phyloP scores from a whole-genome alignment of 2,888 invertebrate species.

The Mimas tiliae region DNA sequence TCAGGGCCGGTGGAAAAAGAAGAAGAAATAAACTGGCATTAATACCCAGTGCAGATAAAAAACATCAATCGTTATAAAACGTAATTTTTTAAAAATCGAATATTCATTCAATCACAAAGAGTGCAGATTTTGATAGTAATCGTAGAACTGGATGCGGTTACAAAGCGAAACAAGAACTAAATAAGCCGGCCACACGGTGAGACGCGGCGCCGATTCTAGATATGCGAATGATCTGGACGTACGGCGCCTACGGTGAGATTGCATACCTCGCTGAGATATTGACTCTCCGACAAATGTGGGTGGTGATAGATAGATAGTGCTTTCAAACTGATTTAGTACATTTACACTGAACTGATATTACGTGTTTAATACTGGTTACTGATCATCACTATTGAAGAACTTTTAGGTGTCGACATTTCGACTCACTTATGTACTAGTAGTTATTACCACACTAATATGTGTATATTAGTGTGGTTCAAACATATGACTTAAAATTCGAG shows the following conservation, averaged over 20 bases:
- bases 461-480: too few species aligned
- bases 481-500: too few species aligned
- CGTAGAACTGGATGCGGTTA: constrained; percentile 17
- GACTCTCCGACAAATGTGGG: constrained; percentile 68
- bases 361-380: not conserved
- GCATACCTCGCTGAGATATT: constrained; percentile 67
- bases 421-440: too few species aligned
- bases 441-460: too few species aligned
- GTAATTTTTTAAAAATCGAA: not conserved
- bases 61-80: not conserved
- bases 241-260: constrained; percentile 64
- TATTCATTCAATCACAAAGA: constrained; percentile 9
- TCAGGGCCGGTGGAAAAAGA: too few species aligned
- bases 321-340: constrained; percentile 47
- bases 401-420: not conserved
- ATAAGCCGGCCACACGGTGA: constrained; percentile 30
- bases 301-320: constrained; percentile 71
- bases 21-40: too few species aligned
- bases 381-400: not conserved
- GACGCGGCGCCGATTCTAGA: constrained; percentile 53
- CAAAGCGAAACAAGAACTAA: constrained; percentile 27
- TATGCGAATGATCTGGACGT: constrained; percentile 52
- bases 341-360: constrained; percentile 19
- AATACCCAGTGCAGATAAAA: not conserved
- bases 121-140: constrained; percentile 24